Evolutionary conservation across 2,113 vertebrate species (phyloP).

Genomic region (Sorex fumeus): DNA sequence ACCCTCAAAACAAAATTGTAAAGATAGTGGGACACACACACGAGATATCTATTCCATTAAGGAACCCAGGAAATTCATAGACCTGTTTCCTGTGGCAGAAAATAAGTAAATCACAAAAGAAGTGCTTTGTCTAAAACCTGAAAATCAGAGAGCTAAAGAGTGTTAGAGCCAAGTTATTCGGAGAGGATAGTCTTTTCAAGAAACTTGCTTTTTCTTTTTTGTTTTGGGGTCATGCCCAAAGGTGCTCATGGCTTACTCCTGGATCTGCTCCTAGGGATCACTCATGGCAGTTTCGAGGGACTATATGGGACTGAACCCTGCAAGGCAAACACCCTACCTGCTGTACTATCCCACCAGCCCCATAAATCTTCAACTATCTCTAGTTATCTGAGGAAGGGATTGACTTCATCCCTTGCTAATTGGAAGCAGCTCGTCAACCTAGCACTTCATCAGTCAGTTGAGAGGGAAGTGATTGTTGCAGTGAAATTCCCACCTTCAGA

Average conservation of each 20-base stretch:
- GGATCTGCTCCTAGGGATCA: too few relatives aligned
- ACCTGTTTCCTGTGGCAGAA: neutral
- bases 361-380: slow-evolving; percentile 12
- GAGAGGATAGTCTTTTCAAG: neutral
- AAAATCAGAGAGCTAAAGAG: neutral
- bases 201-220: neutral
- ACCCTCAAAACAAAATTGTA: too few relatives aligned
- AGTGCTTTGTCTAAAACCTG: slow-evolving; percentile 25
- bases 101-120: neutral
- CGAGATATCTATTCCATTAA: too few relatives aligned
- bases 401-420: neutral
- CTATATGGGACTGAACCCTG: too few relatives aligned
- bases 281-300: too few relatives aligned
- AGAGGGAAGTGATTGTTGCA: neutral
- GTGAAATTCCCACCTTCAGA: neutral
- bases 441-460: neutral
- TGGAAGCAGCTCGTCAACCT: slow-evolving; percentile 1
- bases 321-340: too few relatives aligned
- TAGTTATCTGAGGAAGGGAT: slow-evolving; percentile 15
- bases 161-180: slow-evolving; percentile 25
- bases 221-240: too few relatives aligned
- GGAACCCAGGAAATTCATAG: neutral
- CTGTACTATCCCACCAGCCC: too few relatives aligned
- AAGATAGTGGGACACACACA: too few relatives aligned
- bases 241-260: too few relatives aligned